A percentile compares a stretch with the other conserved stretches of the same genome.
phyloP scores from a whole-genome alignment of 1,140 invertebrate genomes.

The Atta colombica region DNA sequence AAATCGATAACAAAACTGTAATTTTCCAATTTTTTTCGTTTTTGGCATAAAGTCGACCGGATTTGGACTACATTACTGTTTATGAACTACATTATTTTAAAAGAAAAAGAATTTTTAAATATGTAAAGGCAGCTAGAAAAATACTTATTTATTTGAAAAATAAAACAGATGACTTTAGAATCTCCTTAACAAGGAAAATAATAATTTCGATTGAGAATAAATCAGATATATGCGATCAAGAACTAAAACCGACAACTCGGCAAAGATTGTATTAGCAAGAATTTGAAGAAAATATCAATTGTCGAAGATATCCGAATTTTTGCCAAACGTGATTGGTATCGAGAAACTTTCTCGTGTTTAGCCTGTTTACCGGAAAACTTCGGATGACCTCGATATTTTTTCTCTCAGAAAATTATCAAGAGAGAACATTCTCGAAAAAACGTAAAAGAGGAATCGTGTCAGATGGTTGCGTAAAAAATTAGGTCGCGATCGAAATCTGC shows the following conservation, averaged over 20 bases:
- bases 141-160: too few species aligned
- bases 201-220: conserved; percentile 33
- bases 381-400: background rate
- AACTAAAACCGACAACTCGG: background rate
- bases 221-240: conserved; percentile 23
- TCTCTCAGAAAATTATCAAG: background rate
- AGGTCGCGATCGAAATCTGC: conserved; percentile 15
- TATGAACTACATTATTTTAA: too few species aligned
- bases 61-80: too few species aligned
- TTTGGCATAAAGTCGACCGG: too few species aligned
- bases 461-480: conserved; percentile 21
- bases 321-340: background rate
- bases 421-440: background rate
- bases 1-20: too few species aligned
- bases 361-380: background rate
- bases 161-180: too few species aligned
- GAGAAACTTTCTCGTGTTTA: background rate
- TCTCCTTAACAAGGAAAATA: background rate
- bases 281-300: background rate
- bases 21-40: too few species aligned
- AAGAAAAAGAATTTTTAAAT: too few species aligned
- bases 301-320: background rate
- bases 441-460: background rate
- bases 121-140: too few species aligned
- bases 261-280: background rate